phyloP scores from a whole-genome alignment of 2,888 invertebrate species.

The Ernsta delagoae region DNA sequence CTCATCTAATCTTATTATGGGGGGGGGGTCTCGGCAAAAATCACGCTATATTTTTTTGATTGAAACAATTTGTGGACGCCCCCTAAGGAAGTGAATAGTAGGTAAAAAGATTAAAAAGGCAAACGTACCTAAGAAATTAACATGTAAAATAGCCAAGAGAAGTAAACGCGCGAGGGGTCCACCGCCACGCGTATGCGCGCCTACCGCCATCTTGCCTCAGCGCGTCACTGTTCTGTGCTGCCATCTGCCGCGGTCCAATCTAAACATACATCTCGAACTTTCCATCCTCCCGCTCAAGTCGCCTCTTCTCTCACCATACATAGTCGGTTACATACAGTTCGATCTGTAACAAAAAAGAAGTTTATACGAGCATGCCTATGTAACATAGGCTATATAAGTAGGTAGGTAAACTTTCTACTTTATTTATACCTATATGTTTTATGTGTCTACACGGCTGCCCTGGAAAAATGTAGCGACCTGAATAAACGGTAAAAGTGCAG shows the following conservation, averaged over 20 bases:
- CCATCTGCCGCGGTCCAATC: slow-evolving; percentile 61
- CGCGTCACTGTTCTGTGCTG: slow-evolving; percentile 66
- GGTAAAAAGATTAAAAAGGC: too few species aligned
- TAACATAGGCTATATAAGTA: too few species aligned
- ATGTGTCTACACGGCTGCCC: slow-evolving; percentile 31
- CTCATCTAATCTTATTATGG: too few species aligned
- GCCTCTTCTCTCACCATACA: slow-evolving; percentile 28
- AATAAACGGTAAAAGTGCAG: slow-evolving; percentile 33
- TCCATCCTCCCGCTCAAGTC: slow-evolving; percentile 54
- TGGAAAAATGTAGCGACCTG: slow-evolving; percentile 33
- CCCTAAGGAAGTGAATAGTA: too few species aligned
- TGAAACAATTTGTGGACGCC: too few species aligned
- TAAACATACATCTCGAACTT: slow-evolving; percentile 52
- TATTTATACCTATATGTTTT: too few species aligned
- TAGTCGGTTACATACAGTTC: slow-evolving; percentile 16
- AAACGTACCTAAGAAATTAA: slow-evolving; percentile 81
- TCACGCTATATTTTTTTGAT: too few species aligned
- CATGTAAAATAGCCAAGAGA: slow-evolving; percentile 72
- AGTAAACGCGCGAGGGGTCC: slow-evolving; percentile 76
- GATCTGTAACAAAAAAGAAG: slow-evolving; percentile 37
- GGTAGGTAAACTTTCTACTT: too few species aligned
- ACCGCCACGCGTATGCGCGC: slow-evolving; percentile 64
- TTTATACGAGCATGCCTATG: too few species aligned
- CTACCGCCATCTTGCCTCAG: slow-evolving; percentile 72
- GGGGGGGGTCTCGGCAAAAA: too few species aligned